A percentile compares a stretch with the other conserved stretches of the same genome.
Evolutionary conservation across 1,140 invertebrate genomes (phyloP).

Genomic region (Eriosoma lanigerum): DNA sequence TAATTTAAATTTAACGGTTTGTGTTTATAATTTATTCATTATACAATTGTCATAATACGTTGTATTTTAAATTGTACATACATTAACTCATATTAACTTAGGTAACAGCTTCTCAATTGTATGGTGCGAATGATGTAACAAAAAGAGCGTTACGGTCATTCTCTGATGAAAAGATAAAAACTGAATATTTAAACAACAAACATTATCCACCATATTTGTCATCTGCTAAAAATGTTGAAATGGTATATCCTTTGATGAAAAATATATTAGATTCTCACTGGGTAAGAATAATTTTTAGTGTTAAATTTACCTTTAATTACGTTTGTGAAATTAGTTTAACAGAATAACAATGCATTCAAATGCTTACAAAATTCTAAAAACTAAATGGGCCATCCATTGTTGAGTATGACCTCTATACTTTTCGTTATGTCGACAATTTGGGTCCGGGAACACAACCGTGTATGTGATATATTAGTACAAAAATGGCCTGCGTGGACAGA

Average conservation of each 20-base stretch:
- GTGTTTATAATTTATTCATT: too few relatives aligned
- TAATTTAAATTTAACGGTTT: not conserved
- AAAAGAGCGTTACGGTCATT: not conserved
- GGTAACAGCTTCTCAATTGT: conserved; percentile 4
- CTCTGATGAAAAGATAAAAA: not conserved
- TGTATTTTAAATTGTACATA: too few relatives aligned
- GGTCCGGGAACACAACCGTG: conserved; percentile 17
- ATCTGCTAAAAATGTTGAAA: not conserved
- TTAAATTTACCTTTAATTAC: not conserved
- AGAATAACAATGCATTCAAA: not conserved
- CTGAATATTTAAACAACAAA: not conserved
- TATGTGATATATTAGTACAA: not conserved
- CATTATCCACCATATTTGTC: not conserved
- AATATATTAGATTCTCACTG: not conserved
- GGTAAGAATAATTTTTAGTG: not conserved
- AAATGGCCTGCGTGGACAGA: not conserved
- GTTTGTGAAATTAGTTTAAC: not conserved
- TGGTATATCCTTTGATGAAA: not conserved
- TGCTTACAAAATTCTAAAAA: not conserved
- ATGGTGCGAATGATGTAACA: not conserved
- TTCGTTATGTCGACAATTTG: not conserved
- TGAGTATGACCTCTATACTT: not conserved
- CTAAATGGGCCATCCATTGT: not conserved
- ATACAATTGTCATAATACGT: too few relatives aligned
- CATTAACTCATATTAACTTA: too few relatives aligned